Evolutionary conservation across 2,797 vertebrate species (phyloP).

Genomic region (Sebastes wilsoni): DNA sequence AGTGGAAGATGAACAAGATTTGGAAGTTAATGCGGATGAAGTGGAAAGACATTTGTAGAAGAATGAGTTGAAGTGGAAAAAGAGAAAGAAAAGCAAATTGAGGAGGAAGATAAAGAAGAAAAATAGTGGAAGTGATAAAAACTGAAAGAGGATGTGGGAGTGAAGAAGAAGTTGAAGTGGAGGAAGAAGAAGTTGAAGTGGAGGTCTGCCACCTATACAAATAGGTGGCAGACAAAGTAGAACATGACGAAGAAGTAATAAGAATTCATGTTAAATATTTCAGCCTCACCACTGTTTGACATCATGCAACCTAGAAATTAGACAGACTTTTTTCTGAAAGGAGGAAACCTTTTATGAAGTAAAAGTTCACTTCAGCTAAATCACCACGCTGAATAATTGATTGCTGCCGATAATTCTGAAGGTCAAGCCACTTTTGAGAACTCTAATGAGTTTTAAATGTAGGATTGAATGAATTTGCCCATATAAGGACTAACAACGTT

Average conservation of each 20-base stretch:
- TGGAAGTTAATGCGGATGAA: background rate
- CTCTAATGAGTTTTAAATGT: slow-evolving; percentile 49
- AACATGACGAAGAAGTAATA: background rate
- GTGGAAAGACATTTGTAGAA: background rate
- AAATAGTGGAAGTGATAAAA: background rate
- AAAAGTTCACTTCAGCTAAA: slow-evolving; percentile 13
- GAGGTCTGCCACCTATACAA: too few relatives aligned
- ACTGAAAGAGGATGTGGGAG: background rate
- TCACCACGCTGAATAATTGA: slow-evolving; percentile 53
- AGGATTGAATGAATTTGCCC: slow-evolving; percentile 1
- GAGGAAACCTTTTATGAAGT: slow-evolving; percentile 1
- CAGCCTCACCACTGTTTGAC: background rate
- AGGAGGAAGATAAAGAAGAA: background rate
- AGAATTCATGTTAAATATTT: background rate
- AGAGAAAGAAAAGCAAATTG: too few relatives aligned
- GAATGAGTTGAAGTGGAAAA: background rate
- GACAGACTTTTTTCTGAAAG: slow-evolving; percentile 13
- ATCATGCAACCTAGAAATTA: background rate
- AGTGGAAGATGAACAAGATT: background rate
- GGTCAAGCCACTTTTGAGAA: slow-evolving; percentile 31
- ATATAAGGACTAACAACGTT: background rate
- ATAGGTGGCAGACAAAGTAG: background rate
- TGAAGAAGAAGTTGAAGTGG: background rate
- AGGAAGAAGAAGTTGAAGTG: background rate
- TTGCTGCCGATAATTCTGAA: slow-evolving; percentile 25